phyloP scores from a whole-genome alignment of 2,888 invertebrate species.

The Lottia gigantea region DNA sequence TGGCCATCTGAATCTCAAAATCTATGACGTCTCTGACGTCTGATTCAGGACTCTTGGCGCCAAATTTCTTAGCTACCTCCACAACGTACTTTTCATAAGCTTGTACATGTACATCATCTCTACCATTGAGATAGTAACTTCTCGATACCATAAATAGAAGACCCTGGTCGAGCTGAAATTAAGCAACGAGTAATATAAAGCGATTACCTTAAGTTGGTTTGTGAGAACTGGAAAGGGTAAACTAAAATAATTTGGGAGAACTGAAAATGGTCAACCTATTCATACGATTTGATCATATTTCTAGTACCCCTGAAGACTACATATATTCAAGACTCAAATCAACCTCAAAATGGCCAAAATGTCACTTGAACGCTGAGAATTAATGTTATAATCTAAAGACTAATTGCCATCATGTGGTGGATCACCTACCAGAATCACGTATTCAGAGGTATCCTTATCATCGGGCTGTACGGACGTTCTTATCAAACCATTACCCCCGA shows the following conservation, averaged over 20 bases:
- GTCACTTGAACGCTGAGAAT: no score
- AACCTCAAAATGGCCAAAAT: no score
- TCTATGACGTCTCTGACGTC: conserved; percentile 78
- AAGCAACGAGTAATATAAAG: no score
- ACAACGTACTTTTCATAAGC: conserved; percentile 92
- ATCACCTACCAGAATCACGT: background rate
- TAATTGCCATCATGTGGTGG: no score
- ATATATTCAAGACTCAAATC: no score
- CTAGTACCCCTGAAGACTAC: no score
- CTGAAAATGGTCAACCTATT: no score
- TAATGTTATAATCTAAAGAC: no score
- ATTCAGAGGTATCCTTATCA: background rate
- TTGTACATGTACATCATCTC: conserved; percentile 69
- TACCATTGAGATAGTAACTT: conserved; percentile 78
- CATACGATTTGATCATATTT: no score
- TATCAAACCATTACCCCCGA: background rate
- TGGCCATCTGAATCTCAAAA: conserved; percentile 82
- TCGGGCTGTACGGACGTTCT: background rate
- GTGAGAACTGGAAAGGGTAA: no score
- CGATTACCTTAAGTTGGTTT: no score
- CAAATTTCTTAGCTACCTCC: conserved; percentile 81
- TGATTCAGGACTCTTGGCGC: conserved; percentile 72
- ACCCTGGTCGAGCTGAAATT: conserved; percentile 74
- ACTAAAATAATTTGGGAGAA: no score
- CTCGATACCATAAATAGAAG: conserved; percentile 80